Evolutionary conservation across 1,140 invertebrate species (phyloP), one percentile per base, ranked within the genome.

Genomic region (Megalonaias nervosa): DNA sequence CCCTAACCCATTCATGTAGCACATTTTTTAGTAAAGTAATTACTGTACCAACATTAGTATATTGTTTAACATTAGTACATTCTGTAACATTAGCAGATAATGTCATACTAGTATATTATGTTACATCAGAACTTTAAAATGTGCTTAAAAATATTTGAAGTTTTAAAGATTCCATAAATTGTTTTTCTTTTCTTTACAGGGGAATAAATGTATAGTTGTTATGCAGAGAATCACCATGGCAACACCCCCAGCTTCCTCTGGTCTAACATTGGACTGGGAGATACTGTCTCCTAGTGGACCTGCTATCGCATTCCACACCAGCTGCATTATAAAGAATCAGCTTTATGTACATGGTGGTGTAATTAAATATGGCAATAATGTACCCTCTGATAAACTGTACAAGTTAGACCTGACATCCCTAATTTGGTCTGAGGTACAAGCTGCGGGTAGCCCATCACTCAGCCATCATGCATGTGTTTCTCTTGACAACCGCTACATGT

Each of bases 331-430:
- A 19, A 23, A 64, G 23, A 78, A 80, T 13, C 61, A n/a, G 15
- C 74, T 88, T 2, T 89, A 84, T 58, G 62, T 90, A 31, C 88
- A 89, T 80, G 89, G 89, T 23, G 88, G 88, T 19, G 81, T 90
- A 13, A 67, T 72, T 58, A 79, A 83, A 60, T 76, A 79, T 26
- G 81, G 75, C 11, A 82, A 75, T 26, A 85, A 73, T 11, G 21
- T 61, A 14, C 89, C 89, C 17, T 82, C 83, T 16, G 83, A 84
- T 67, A 77, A 77, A 71, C 75, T 90, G 4, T 85, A 85, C 74
- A 80, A 75, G 69, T 78, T 87, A 31, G 75, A 86, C 55, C 64
- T 87, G n/a, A 55, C 61, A 12, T 77, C 81, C 1, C 55, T 23
- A 21, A 66, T 72, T 26, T 87, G 84, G 85, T 38, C 62, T 16